phyloP scores from a whole-genome alignment of 2,888 invertebrate genomes.

The Tetramorium bicarinatum region DNA sequence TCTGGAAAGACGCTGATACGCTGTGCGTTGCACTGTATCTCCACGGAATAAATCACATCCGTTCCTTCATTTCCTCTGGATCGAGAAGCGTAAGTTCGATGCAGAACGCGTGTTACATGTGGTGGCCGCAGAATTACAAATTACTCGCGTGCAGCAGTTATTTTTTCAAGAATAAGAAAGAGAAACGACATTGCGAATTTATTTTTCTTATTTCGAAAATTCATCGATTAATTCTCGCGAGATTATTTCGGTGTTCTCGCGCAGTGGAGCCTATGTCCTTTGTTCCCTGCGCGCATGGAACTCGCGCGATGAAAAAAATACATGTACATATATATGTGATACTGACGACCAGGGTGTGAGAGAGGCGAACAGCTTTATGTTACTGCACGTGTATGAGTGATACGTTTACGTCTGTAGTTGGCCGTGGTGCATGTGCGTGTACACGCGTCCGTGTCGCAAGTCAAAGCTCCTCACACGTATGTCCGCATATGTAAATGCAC shows the following conservation, averaged over 20 bases:
- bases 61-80: slow-evolving; percentile 21
- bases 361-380: slow-evolving; percentile 59
- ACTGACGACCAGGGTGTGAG: slow-evolving; percentile 65
- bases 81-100: slow-evolving; percentile 4
- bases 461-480: slow-evolving; percentile 48
- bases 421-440: slow-evolving; percentile 29
- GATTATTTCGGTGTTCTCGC: not conserved
- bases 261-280: not conserved
- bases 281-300: not conserved
- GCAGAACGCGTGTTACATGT: not conserved
- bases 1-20: slow-evolving; percentile 24
- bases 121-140: not conserved
- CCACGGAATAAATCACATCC: slow-evolving; percentile 28
- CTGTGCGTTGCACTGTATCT: slow-evolving; percentile 16
- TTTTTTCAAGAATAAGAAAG: not conserved
- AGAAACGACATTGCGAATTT: not conserved
- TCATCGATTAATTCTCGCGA: not conserved
- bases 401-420: slow-evolving; percentile 27
- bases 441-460: slow-evolving; percentile 29
- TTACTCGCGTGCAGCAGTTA: not conserved
- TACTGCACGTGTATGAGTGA: slow-evolving; percentile 37
- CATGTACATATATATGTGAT: slow-evolving; percentile 59
- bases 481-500: slow-evolving; percentile 53
- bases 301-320: slow-evolving; percentile 27
- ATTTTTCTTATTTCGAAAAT: not conserved